Base-by-base conservation (phyloP, 1,140 invertebrate species). In the Bombyx mandarina region DNA sequence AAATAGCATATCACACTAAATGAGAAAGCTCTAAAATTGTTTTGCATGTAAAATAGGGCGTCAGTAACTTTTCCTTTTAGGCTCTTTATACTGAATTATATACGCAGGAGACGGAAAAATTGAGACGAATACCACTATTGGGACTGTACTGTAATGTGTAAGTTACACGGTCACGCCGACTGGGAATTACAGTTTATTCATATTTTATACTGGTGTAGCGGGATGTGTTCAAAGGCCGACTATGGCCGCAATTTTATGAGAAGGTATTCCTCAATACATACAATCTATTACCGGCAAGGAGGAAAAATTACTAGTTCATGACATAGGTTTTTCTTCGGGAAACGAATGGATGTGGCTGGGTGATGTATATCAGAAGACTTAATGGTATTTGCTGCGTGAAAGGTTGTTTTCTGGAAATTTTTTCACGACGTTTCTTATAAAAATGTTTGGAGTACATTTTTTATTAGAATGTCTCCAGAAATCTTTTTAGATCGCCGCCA, bases 41-140 rank as follows among this genome's bases (percentile, higher is more conserved):
- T 77, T 60, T 62, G 71, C 73, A 74, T 77, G 79, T 78, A 80
- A 75, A 81, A 79, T 74, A 82, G 79, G 77, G 78, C 66, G 68
- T 73, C 70, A 60, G 67, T 69, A 82, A 82, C 69, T 83, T 81
- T 75, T 67, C 75, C 69, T 75, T 72, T 76, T 67, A 70, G 71
- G 77, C 68, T 78, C 75, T 86, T 82, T 79, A 81, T 76, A 70
- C 76, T 78, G 82, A 86, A 86, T 82, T 86, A 86, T 83, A 77
- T 79, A 69, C 78, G 72, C 79, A 58, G 46, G 62, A 78, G 75
- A 64, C 62, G 63, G 66, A 78, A 73, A 81, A 81, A 86, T 83
- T 72, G 82, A 82, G 78, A 86, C 75, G 70, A 74, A 86, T 77
- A 66, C 71, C 64, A 74, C 80, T 73, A 74, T 71, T 63, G 82